Base-by-base conservation (phyloP, 2,113 vertebrate genomes). In the Oenanthe oenanthe region DNA sequence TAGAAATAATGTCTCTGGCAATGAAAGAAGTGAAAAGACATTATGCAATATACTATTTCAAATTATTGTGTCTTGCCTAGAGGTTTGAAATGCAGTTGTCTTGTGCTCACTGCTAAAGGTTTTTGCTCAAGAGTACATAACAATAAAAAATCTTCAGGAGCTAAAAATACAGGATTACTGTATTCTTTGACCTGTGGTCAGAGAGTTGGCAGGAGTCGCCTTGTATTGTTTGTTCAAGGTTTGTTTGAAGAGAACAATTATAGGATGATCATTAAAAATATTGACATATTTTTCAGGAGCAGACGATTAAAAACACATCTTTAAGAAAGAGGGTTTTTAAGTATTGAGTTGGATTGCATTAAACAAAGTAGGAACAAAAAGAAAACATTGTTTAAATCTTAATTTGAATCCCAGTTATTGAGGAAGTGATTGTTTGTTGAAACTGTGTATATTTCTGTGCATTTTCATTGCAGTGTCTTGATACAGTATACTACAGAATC, bases 261-360 rank as follows among this genome's bases (percentile, higher is more conserved):
- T 91, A 97, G 95, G 93, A 97, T 95, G 93, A 96, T 95, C 76
- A 74, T 95, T 94, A 94, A 95, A 93, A 95, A 91, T 93, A 96
- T 61, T 88, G 88, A 81, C 73, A 62, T 89, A 40, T 95, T 95
- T 95, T 91, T 93, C 47, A 84, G 36, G 75, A 83, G 42, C 73
- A 63, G 68, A 79, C 34, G 78, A 85, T 89, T 86, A 74, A 85
- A 94, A 94, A 48, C 71, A 93, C 57, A 58, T 58, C 61, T 89
- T 82, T 51, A 76, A 74, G 66, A 75, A 88, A 42, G 42, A 71
- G 17, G 1, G 0, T 9, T 82, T 92, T 94, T 42, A 84, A 85
- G 36, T 48, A 36, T 66, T 87, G 34, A 19, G 32, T 56, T 68
- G 50, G 62, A 61, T 53, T 58, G 22, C 43, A 21, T 86, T 81